These are phyloP conservation scores for Aulostomus chinensis DNA, from an alignment of 2,797 vertebrate genomes.

Conservation along the genomic window DNA sequence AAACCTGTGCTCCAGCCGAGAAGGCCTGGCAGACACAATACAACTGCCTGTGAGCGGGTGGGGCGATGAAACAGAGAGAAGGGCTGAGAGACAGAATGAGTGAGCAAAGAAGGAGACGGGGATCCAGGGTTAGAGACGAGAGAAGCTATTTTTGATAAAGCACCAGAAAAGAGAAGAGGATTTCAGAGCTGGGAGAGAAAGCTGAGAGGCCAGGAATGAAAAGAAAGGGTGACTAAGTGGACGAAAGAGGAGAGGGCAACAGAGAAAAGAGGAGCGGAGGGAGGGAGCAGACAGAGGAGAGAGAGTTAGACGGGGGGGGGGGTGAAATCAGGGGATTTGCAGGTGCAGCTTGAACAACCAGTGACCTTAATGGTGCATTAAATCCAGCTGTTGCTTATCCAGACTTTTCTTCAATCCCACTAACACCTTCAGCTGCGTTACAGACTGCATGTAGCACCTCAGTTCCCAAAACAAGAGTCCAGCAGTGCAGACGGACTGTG, in stretches of 20 bases:
- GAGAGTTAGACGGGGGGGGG: constrained; percentile 32
- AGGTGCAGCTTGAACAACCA: constrained; percentile 81
- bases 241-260: constrained; percentile 52
- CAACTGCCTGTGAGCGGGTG: constrained; percentile 71
- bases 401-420: constrained; percentile 65
- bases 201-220: constrained; percentile 46
- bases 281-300: constrained; percentile 40
- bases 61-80: constrained; percentile 36
- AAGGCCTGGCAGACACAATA: constrained; percentile 76
- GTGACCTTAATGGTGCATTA: constrained; percentile 80
- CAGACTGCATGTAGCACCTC: constrained; percentile 29
- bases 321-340: constrained; percentile 63
- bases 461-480: constrained; percentile 47
- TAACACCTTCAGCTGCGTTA: constrained; percentile 50
- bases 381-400: constrained; percentile 81
- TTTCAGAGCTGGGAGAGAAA: constrained; percentile 38
- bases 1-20: constrained; percentile 74
- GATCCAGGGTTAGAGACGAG: constrained; percentile 14
- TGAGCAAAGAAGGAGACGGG: constrained; percentile 16
- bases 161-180: constrained; percentile 12
- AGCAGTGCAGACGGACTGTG: neutral
- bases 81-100: constrained; percentile 15
- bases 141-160: constrained; percentile 21
- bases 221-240: constrained; percentile 40
- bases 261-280: constrained; percentile 26